Base-by-base conservation (phyloP, 2,797 vertebrate species). In the Lutjanus argentimaculatus region DNA sequence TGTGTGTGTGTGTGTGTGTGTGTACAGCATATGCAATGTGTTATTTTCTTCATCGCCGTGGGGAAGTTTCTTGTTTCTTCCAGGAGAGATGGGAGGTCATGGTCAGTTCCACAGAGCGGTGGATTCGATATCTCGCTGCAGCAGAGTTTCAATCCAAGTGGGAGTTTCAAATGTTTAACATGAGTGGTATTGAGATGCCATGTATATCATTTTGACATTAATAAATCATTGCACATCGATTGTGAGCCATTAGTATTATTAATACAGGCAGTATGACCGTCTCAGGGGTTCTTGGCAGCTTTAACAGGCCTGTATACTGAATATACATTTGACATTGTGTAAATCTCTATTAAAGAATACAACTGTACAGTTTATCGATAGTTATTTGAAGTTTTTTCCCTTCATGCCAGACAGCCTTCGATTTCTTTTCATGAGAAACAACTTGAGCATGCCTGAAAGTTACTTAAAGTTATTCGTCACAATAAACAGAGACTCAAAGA, bases 181-280 rank as follows among this genome's bases (percentile, higher is more conserved):
- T 30, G 43, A 75, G 21, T 51, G 55, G 11, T 49, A 73, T 78
- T 45, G 73, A 68, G 13, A 69, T 42, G 19, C 49, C 51, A 8
- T 58, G n/a, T 48, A 36, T n/a, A 57, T 72, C 53, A 49, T 59
- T 77, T 61, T 59, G 45, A 48, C 56, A 66, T 80, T 57, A 77
- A 82, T 79, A 75, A 82, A 78, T 89, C 57, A 80, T 59, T 79
- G 59, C 21, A 19, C 57, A 84, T 71, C 80, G 58, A 78, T 67
- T 62, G 25, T 3, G 22, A 73, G 49, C 61, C 70, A 80, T 82
- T 75, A 84, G 53, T 70, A n/a, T 66, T 65, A 82, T 88, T 61
- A 77, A 6, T 65, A 16, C 22, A 66, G 72, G 74, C 49, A 66
- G 21, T 46, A 17, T 61, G 70, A 62, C 17, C 45, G 55, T 62